Percentiles rank a stretch among this genome's conserved stretches.
Conservation (phyloP, 2,888 invertebrate species). For the Aromia moschata region DNA sequence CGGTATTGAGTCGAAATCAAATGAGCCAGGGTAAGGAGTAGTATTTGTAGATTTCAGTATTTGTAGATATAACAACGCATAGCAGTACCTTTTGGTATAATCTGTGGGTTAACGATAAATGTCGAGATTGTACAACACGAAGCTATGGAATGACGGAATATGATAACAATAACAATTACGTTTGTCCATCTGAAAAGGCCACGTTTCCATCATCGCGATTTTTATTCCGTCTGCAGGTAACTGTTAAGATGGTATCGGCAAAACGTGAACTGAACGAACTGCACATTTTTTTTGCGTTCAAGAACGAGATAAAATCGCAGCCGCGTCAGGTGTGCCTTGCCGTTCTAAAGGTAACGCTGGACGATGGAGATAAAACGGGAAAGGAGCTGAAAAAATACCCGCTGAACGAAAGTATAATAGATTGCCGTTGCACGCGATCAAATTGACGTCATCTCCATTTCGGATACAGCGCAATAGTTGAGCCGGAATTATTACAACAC, state of each 20-base stretch:
- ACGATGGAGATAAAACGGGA: background rate
- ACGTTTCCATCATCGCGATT: no score
- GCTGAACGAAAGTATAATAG: conserved; percentile 15
- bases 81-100: no score
- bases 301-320: conserved; percentile 2
- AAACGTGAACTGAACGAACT: background rate
- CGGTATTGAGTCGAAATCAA: no score
- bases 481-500: background rate
- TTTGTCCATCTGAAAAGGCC: no score
- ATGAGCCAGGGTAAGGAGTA: no score
- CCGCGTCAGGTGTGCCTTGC: background rate
- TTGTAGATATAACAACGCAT: no score
- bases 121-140: no score
- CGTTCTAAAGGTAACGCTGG: background rate
- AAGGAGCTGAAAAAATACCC: conserved; percentile 6
- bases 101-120: no score
- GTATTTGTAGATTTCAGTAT: no score
- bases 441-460: conserved; percentile 40
- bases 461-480: conserved; percentile 12
- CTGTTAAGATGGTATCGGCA: background rate
- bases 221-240: no score
- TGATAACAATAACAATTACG: no score
- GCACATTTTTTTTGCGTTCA: conserved; percentile 10
- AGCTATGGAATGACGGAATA: no score
- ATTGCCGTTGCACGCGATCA: conserved; percentile 26